A percentile compares a stretch with the other conserved stretches of the same genome.
These are phyloP conservation scores for Cactoblastis cactorum DNA, from an alignment of 2,888 invertebrate genomes.

Conservation along the genomic window DNA sequence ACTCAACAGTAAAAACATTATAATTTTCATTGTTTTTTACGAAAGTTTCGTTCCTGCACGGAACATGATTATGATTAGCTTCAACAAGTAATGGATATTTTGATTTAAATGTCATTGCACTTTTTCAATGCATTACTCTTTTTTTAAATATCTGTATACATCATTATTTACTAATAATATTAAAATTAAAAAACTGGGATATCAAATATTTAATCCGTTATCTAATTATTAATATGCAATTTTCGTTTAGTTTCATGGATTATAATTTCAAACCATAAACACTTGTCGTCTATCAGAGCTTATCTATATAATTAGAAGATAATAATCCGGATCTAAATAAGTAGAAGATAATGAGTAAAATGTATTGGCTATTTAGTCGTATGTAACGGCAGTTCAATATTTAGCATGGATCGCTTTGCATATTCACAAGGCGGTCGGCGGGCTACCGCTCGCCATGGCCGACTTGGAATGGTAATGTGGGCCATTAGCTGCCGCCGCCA, in stretches of 20 bases:
- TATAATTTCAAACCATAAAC: no score
- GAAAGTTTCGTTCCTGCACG: conserved; percentile 4
- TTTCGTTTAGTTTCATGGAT: no score
- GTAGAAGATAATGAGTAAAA: conserved; percentile 17
- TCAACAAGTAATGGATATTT: neutral
- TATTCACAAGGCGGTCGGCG: conserved; percentile 62
- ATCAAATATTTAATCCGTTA: no score
- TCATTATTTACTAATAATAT: no score
- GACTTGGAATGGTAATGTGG: conserved; percentile 62
- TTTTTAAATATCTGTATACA: no score
- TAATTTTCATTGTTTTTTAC: conserved; percentile 13
- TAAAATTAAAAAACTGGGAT: no score
- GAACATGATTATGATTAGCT: neutral
- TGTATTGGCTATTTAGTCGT: conserved; percentile 26
- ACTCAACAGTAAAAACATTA: conserved; percentile 12
- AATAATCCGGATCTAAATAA: neutral
- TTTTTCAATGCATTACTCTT: no score
- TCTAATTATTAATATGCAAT: no score
- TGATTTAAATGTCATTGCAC: no score
- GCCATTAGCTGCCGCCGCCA: conserved; percentile 48
- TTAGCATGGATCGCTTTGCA: conserved; percentile 64
- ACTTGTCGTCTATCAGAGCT: no score
- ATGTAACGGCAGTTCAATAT: conserved; percentile 57
- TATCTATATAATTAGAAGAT: no score
- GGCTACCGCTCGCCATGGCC: conserved; percentile 49